Percentiles rank a stretch among this genome's conserved stretches.
phyloP scores from a whole-genome alignment of 1,140 invertebrate species.

The Caenorhabditis brenneri region DNA sequence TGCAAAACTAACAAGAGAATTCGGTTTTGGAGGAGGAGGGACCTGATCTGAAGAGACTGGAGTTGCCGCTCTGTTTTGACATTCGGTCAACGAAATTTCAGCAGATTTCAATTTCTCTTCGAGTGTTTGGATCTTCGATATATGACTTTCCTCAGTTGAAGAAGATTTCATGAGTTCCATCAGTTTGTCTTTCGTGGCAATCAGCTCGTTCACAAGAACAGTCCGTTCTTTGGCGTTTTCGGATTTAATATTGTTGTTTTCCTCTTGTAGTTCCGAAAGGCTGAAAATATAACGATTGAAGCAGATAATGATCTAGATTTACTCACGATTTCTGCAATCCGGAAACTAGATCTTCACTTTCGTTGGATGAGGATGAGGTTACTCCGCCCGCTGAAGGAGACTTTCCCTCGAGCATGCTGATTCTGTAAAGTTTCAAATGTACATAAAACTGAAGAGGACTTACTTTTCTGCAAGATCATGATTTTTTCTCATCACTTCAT shows the following conservation, averaged over 20 bases:
- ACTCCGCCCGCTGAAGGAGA: not conserved
- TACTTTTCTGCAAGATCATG: not conserved
- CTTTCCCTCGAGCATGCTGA: not conserved
- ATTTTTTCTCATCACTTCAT: not conserved
- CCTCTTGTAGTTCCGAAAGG: not conserved
- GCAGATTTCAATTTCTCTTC: not conserved
- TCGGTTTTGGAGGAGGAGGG: too few species aligned
- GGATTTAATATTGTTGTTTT: not conserved
- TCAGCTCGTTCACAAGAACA: not conserved
- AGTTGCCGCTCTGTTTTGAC: too few species aligned
- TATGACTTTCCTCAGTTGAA: not conserved
- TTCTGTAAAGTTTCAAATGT: not conserved
- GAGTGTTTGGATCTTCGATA: not conserved
- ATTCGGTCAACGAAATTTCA: too few species aligned
- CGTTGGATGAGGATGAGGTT: not conserved
- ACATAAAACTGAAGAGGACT: not conserved
- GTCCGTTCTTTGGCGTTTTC: not conserved
- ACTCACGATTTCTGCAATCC: not conserved
- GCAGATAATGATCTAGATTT: too few species aligned
- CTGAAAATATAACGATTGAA: too few species aligned
- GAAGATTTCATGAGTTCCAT: not conserved
- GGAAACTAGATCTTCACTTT: not conserved
- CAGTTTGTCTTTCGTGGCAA: not conserved
- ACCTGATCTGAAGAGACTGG: too few species aligned
- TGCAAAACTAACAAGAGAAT: too few species aligned